Evolutionary conservation across 2,888 invertebrate species (phyloP), one percentile per base, ranked within the genome.

Genomic region (Anodontia alba): DNA sequence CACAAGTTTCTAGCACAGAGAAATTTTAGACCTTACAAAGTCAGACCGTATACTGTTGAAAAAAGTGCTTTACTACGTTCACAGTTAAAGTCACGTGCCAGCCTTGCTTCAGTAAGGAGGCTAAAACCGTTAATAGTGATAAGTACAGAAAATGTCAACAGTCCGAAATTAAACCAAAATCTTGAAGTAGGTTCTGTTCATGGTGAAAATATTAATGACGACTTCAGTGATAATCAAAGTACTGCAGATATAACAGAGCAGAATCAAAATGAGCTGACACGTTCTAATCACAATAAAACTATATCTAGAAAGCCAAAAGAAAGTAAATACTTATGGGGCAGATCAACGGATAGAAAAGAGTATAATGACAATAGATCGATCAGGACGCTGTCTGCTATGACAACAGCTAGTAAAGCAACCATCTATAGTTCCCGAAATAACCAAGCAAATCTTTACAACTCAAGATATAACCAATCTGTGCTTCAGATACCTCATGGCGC

Each of bases 1-100:
- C 62, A 62, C 33, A 62, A 62, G 17, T 62, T 62, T 33, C 62
- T 62, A 10, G 62, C 62, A 33, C 62, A 62, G 23, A 62, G 62
- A 33, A 62, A 62, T 33, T 62, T 62, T 20, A 62, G 33, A 33
- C 62, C 62, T 33, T 62, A 62, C 62, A 62, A 62, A 33, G 33
- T 62, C 23, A 20, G 33, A 17, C 62, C 62, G 20, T 62, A 62
- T 23, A 62, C 33, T 20, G 62, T 62, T 5, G 62, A 62, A 20
- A 62, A 62, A 33, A 62, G 33, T 33, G 12, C 31, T 1, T 10
- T 29, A 5, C 17, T 17, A 1, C 33, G 31, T 15, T 2, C 20
- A 12, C 62, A 15, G 10, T 26, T 54, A 8, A 54, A 54, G 5
- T 26, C 54, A 20, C 7, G 2, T 26, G 62, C 33, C 2, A 62